phyloP scores from a whole-genome alignment of 2,888 invertebrate genomes.

The Noctua janthe region DNA sequence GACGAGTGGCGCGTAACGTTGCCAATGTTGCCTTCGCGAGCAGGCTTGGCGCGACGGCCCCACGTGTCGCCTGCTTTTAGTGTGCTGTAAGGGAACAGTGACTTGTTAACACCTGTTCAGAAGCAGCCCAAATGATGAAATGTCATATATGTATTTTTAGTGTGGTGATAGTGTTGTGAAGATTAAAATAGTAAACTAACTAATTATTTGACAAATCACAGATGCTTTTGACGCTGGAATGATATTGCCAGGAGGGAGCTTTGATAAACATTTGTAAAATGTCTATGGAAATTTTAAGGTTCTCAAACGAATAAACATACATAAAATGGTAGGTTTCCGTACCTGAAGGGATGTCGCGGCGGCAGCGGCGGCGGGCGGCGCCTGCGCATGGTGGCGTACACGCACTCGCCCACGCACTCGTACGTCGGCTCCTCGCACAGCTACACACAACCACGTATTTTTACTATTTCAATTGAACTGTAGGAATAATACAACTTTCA shows the following conservation, averaged over 20 bases:
- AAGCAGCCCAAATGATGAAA: neutral
- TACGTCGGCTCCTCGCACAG: conserved; percentile 81
- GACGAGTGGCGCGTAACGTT: conserved; percentile 80
- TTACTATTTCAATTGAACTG: neutral
- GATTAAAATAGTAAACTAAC: neutral
- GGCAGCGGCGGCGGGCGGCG: conserved; percentile 77
- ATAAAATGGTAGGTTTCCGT: neutral
- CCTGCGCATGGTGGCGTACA: conserved; percentile 78
- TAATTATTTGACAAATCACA: neutral
- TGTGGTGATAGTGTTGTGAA: too few species aligned
- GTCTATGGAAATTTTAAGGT: too few species aligned
- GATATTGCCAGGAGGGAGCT: too few species aligned
- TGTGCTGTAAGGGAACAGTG: neutral
- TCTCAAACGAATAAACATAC: too few species aligned
- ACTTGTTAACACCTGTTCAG: neutral
- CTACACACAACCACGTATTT: neutral
- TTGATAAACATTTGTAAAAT: too few species aligned
- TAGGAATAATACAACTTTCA: neutral
- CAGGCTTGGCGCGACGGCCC: neutral
- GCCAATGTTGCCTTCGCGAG: conserved; percentile 62
- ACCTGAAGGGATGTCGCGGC: conserved; percentile 65
- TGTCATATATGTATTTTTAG: too few species aligned
- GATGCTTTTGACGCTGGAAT: neutral
- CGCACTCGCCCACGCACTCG: conserved; percentile 83
- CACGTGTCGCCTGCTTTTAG: neutral